A percentile compares a stretch with the other conserved stretches of the same genome.
Conservation (phyloP, 2,797 vertebrate genomes). For the Danio choprae region DNA sequence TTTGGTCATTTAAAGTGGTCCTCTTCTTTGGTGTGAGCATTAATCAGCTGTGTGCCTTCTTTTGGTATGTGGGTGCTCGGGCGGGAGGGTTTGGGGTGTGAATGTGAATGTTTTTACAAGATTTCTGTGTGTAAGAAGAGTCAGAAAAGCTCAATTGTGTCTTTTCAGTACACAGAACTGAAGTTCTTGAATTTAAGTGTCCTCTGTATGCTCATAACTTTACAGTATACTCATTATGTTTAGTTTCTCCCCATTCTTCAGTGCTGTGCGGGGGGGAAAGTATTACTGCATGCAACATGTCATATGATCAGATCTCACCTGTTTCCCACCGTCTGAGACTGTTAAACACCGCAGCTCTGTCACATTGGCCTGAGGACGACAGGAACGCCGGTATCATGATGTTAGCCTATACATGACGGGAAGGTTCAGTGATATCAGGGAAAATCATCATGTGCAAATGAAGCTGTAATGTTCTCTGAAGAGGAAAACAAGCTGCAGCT, state of each 20-base stretch:
- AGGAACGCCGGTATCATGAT: conserved; percentile 55
- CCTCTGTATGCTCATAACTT: conserved; percentile 43
- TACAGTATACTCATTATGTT: conserved; percentile 12
- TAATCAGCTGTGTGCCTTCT: conserved; percentile 93
- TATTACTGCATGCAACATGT: conserved; percentile 54
- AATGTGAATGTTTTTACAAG: conserved; percentile 76
- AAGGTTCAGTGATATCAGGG: conserved; percentile 85
- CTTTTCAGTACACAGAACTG: conserved; percentile 42
- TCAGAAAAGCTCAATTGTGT: conserved; percentile 41
- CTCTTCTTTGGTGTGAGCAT: conserved; percentile 76
- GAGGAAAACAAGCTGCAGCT: conserved; percentile 74
- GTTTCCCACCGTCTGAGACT: conserved; percentile 56
- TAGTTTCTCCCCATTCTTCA: conserved; percentile 47
- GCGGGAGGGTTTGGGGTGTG: conserved; percentile 54
- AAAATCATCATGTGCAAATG: conserved; percentile 80
- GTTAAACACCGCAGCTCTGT: conserved; percentile 45
- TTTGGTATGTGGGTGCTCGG: conserved; percentile 76
- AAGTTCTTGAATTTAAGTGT: conserved; percentile 55
- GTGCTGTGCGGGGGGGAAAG: conserved; percentile 46
- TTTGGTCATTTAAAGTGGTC: conserved; percentile 72
- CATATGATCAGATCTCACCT: conserved; percentile 45
- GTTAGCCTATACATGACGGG: conserved; percentile 65
- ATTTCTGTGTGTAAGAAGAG: conserved; percentile 58
- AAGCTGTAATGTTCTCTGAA: conserved; percentile 73
- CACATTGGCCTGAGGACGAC: conserved; percentile 37